phyloP scores from a whole-genome alignment of 1,140 invertebrate genomes.

The Plodia interpunctella region DNA sequence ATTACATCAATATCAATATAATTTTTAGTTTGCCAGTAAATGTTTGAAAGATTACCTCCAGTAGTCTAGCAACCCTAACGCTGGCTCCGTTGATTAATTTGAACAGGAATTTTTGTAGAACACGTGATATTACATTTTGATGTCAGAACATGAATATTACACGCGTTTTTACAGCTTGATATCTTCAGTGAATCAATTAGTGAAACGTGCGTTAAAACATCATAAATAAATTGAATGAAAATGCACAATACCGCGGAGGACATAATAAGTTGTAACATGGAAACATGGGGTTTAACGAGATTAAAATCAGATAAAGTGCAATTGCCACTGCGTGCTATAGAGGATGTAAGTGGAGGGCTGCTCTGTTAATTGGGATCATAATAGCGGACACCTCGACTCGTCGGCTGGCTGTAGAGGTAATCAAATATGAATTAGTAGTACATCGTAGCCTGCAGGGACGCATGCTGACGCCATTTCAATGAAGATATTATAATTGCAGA shows the following conservation, averaged over 20 bases:
- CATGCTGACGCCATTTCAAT: neutral
- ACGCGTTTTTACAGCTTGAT: no score
- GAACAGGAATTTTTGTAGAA: no score
- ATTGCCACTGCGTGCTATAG: neutral
- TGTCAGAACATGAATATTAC: no score
- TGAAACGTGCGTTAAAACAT: neutral
- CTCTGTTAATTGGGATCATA: neutral
- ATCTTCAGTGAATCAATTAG: neutral
- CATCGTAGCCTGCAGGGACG: conserved; percentile 1
- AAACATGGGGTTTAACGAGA: neutral
- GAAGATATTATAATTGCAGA: neutral
- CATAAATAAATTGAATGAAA: neutral
- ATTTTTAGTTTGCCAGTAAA: no score
- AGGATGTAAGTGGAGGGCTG: neutral
- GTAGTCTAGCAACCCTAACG: no score
- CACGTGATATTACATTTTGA: no score
- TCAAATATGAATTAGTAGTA: conserved; percentile 6
- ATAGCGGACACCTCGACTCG: conserved; percentile 1
- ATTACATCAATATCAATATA: no score
- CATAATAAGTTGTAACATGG: conserved; percentile 1
- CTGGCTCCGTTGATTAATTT: no score
- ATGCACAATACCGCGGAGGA: neutral
- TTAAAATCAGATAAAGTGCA: conserved; percentile 2
- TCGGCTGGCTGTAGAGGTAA: neutral
- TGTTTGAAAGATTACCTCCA: no score